phyloP scores from a whole-genome alignment of 2,113 vertebrate genomes.

The Tachysurus fulvidraco region DNA sequence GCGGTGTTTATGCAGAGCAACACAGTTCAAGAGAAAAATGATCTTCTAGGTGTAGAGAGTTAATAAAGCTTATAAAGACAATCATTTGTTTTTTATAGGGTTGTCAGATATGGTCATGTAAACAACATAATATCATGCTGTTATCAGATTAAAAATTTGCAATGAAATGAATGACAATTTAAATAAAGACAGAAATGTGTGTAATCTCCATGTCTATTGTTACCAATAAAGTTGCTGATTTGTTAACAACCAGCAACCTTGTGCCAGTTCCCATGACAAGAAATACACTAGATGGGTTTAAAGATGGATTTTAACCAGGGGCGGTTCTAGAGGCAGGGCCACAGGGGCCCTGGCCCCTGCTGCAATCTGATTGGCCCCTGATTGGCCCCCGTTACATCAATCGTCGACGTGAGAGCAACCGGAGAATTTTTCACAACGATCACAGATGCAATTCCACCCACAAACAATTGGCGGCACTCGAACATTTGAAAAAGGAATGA shows the following conservation, averaged over 20 bases:
- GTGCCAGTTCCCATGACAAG: not conserved
- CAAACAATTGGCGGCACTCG: too few species aligned
- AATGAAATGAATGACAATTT: too few species aligned
- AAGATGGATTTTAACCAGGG: not conserved
- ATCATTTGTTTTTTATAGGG: not conserved
- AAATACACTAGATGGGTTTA: not conserved
- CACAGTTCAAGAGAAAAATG: not conserved
- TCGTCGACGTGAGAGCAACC: too few species aligned
- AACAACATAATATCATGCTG: too few species aligned
- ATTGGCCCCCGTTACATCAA: too few species aligned
- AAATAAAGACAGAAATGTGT: not conserved
- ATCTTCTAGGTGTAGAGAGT: not conserved
- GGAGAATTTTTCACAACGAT: too few species aligned
- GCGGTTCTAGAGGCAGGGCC: too few species aligned
- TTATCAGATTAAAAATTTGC: not conserved
- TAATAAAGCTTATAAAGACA: not conserved
- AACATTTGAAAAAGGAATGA: too few species aligned
- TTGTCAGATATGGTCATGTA: not conserved
- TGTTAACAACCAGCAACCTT: not conserved
- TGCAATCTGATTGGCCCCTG: too few species aligned
- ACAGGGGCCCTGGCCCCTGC: too few species aligned
- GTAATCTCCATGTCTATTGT: not conserved
- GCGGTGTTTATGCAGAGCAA: not conserved
- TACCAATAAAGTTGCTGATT: not conserved
- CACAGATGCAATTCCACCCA: too few species aligned